Evolutionary conservation across 2,113 vertebrate genomes (phyloP).

Genomic region (Stomatorhinus ivindoensis): DNA sequence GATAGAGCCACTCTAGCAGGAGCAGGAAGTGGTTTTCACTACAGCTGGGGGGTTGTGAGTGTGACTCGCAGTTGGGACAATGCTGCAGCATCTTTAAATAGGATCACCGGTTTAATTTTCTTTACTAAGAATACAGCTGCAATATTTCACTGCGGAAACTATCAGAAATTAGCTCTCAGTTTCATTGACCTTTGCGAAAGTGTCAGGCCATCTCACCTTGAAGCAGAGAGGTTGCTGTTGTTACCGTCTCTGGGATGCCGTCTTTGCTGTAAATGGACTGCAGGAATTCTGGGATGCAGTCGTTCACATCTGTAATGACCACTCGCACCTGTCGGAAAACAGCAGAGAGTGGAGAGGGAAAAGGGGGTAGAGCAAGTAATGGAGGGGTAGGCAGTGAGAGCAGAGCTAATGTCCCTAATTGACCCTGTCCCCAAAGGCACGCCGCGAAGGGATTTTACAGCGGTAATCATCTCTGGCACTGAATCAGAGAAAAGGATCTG

Average conservation of each 20-base stretch:
- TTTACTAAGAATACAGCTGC: not conserved
- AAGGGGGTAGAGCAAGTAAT: not conserved
- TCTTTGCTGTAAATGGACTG: slow-evolving; percentile 80
- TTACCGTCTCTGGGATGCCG: slow-evolving; percentile 72
- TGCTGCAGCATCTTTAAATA: not conserved
- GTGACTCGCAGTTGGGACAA: not conserved
- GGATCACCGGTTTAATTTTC: not conserved
- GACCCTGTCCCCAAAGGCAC: slow-evolving; percentile 10
- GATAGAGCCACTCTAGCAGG: not conserved
- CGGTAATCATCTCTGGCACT: slow-evolving; percentile 27
- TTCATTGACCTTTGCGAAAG: not conserved
- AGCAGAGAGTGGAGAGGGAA: not conserved
- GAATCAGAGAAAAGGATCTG: slow-evolving; percentile 20
- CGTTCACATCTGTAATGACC: slow-evolving; percentile 74
- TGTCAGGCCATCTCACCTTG: slow-evolving; percentile 61
- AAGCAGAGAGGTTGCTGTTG: slow-evolving; percentile 72
- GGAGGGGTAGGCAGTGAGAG: slow-evolving; percentile 10
- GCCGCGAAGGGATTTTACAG: slow-evolving; percentile 23
- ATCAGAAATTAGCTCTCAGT: not conserved
- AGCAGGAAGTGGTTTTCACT: not conserved
- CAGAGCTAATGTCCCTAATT: slow-evolving; percentile 31
- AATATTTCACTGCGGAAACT: not conserved
- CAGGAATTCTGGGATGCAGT: slow-evolving; percentile 75
- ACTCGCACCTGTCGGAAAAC: slow-evolving; percentile 62
- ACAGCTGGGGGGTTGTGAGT: not conserved